Percentiles rank a stretch among this genome's conserved stretches.
Evolutionary conservation across 2,113 vertebrate species (phyloP).

Genomic region (Eonycteris spelaea): DNA sequence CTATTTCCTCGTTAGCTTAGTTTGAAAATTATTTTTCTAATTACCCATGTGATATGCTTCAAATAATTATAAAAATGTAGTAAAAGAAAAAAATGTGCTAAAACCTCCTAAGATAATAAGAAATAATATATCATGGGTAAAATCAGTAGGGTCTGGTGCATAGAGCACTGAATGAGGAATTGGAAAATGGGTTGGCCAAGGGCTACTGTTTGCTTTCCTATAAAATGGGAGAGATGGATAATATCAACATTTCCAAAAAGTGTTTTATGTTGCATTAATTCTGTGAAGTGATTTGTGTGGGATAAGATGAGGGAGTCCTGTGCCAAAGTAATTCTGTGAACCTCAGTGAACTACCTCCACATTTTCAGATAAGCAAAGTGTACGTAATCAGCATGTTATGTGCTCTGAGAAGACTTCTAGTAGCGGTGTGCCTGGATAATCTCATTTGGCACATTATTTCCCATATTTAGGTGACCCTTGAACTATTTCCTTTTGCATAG

Average conservation of each 20-base stretch:
- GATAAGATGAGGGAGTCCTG: background rate
- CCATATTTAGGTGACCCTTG: background rate
- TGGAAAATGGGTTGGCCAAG: background rate
- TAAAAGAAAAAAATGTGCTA: background rate
- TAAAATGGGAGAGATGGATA: background rate
- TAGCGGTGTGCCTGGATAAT: background rate
- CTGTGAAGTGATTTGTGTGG: slow-evolving; percentile 2
- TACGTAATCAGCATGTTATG: background rate
- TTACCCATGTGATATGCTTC: background rate
- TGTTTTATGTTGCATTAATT: background rate
- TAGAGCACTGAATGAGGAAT: background rate
- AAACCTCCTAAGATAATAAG: background rate
- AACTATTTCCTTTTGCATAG: background rate
- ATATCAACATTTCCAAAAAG: background rate
- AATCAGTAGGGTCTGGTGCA: background rate
- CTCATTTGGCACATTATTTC: background rate
- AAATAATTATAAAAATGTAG: background rate
- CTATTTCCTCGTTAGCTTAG: background rate
- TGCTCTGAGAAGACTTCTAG: background rate
- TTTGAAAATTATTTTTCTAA: background rate
- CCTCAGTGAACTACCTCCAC: background rate
- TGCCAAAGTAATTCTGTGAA: background rate
- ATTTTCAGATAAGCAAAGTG: background rate
- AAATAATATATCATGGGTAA: background rate
- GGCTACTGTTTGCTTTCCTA: background rate